Conservation (phyloP, 64 coral and sea anemone species). For the Montipora capricornis region DNA sequence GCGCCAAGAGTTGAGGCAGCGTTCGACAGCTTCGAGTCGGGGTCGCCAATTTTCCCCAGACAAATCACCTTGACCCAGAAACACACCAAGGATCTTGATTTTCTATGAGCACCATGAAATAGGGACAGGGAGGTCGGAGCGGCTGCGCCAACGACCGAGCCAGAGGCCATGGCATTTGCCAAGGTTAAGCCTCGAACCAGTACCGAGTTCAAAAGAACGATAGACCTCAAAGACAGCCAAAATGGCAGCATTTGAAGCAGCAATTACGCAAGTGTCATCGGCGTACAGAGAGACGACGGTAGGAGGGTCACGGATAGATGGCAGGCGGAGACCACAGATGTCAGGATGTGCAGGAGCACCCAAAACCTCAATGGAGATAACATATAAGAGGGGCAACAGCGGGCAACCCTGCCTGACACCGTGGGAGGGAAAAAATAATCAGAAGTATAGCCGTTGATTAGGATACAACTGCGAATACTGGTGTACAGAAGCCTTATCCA, state of each 20-base stretch:
- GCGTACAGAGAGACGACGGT: background rate
- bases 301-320: background rate
- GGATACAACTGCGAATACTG: background rate
- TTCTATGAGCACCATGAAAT: too few species aligned
- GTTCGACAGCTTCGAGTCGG: too few species aligned
- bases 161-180: too few species aligned
- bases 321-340: background rate
- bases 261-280: background rate
- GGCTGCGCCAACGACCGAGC: too few species aligned
- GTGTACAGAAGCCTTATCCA: background rate
- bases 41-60: too few species aligned
- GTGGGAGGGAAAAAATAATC: background rate
- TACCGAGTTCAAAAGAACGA: background rate
- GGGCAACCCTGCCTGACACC: constrained; percentile 3
- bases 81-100: too few species aligned
- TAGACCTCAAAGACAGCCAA: background rate
- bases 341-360: background rate
- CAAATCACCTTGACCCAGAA: too few species aligned
- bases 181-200: too few species aligned
- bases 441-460: background rate
- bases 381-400: too few species aligned
- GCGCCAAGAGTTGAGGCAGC: too few species aligned
- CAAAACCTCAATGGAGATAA: background rate
- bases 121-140: too few species aligned
- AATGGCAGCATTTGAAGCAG: background rate